phyloP scores from a whole-genome alignment of 2,113 vertebrate genomes.

The Bufo gargarizans region DNA sequence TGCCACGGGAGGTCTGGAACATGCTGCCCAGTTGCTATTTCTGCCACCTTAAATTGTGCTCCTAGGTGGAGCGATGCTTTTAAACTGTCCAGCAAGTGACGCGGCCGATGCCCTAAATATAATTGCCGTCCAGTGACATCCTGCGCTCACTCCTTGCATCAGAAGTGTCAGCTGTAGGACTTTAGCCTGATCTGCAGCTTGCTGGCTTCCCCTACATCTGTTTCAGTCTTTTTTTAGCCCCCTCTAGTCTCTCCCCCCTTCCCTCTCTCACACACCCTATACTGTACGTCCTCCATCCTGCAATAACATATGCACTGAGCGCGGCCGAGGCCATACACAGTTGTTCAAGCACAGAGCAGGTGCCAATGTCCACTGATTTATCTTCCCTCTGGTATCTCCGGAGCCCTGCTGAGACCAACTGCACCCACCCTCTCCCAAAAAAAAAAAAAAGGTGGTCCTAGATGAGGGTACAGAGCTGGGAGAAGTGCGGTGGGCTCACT shows the following conservation, averaged over 20 bases:
- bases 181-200: not conserved
- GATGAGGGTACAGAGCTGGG: not conserved
- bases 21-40: not conserved
- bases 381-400: not conserved
- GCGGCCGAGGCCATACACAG: slow-evolving; percentile 18
- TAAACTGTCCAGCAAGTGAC: not conserved
- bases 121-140: no score
- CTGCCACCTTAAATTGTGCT: not conserved
- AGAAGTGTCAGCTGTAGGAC: not conserved
- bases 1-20: no score
- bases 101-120: not conserved
- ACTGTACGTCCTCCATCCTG: slow-evolving; percentile 19
- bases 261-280: slow-evolving; percentile 34
- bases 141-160: not conserved
- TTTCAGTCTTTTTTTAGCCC: slow-evolving; percentile 59
- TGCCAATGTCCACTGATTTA: slow-evolving; percentile 57
- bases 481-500: not conserved
- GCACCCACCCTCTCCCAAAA: slow-evolving; percentile 3
- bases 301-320: slow-evolving; percentile 44
- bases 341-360: slow-evolving; percentile 60
- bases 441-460: not conserved
- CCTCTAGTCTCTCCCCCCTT: not conserved
- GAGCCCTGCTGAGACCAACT: not conserved
- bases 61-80: not conserved
- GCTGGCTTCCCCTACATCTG: slow-evolving; percentile 22